A percentile compares a stretch with the other conserved stretches of the same genome.
These are phyloP conservation scores for Corydoras sp. DNA, from an alignment of 2,113 vertebrate genomes.

Conservation along the genomic window DNA sequence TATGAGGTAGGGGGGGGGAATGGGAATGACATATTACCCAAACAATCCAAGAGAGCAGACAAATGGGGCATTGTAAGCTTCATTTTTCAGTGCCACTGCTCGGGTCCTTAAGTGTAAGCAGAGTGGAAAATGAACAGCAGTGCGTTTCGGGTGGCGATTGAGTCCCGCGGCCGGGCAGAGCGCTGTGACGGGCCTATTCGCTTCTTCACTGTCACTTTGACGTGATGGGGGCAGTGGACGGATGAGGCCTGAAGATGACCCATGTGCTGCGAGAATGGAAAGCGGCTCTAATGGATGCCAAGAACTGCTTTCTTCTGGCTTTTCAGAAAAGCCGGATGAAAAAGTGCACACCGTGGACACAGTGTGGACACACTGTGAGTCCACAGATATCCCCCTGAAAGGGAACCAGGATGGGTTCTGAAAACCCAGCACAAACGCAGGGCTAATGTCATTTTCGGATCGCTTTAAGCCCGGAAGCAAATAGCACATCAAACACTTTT, in stretches of 20 bases:
- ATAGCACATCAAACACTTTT: no score
- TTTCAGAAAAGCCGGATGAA: neutral
- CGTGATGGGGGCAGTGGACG: conserved; percentile 3
- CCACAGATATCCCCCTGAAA: neutral
- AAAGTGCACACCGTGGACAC: neutral
- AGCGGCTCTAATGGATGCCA: neutral
- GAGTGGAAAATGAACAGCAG: conserved; percentile 40
- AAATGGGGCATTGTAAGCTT: conserved; percentile 24
- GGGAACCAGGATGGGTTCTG: neutral
- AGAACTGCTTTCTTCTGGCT: neutral
- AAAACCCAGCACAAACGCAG: no score
- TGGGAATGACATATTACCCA: conserved; percentile 30
- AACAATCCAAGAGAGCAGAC: conserved; percentile 44
- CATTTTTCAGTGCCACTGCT: conserved; percentile 36
- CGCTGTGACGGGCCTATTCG: neutral
- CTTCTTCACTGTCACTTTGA: neutral
- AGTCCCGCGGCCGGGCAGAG: conserved; percentile 1
- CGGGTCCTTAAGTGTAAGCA: conserved; percentile 39
- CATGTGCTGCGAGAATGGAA: neutral
- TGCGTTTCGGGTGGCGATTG: neutral
- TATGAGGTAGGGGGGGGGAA: neutral
- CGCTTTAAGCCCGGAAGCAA: no score
- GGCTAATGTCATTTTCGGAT: no score
- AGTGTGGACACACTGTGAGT: neutral
- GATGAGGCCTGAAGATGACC: conserved; percentile 7